A percentile compares a stretch with the other conserved stretches of the same genome.
Conservation (phyloP, 1,140 invertebrate genomes). For the Drosophila paulistorum region DNA sequence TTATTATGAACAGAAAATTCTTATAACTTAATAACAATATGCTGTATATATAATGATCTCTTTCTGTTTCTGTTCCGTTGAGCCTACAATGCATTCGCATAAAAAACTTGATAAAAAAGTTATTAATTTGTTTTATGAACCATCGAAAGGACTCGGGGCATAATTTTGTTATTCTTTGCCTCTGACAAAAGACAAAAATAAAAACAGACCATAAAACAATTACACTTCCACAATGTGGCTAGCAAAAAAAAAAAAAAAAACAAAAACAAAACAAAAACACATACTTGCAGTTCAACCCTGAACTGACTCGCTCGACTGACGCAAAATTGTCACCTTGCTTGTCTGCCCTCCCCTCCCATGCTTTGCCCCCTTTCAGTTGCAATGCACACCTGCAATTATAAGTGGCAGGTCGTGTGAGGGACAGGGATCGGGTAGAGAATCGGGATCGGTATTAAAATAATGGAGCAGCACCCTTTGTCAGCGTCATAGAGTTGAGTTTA, state of each 20-base stretch:
- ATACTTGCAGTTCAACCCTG: slow-evolving; percentile 37
- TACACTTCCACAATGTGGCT: slow-evolving; percentile 44
- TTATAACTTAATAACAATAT: too few relatives aligned
- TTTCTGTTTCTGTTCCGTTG: too few relatives aligned
- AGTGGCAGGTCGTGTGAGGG: slow-evolving; percentile 37
- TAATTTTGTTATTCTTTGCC: slow-evolving; percentile 50
- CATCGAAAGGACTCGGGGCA: slow-evolving; percentile 59
- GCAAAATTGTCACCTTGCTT: slow-evolving; percentile 77
- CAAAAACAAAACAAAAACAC: neutral
- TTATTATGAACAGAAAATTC: too few relatives aligned
- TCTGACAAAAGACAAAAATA: slow-evolving; percentile 33
- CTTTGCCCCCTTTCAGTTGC: slow-evolving; percentile 30
- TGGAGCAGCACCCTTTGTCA: slow-evolving; percentile 28
- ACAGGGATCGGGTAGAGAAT: slow-evolving; percentile 17
- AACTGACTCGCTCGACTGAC: slow-evolving; percentile 71
- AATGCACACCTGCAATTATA: slow-evolving; percentile 77
- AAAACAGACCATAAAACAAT: slow-evolving; percentile 58
- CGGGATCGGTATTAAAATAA: slow-evolving; percentile 6
- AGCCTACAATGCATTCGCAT: too few relatives aligned
- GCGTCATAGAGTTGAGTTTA: slow-evolving; percentile 41
- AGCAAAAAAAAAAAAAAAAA: slow-evolving; percentile 9
- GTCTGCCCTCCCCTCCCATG: slow-evolving; percentile 8
- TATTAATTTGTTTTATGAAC: slow-evolving; percentile 41
- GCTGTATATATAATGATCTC: too few relatives aligned
- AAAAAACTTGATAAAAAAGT: slow-evolving; percentile 17